Evolutionary conservation across 1,140 invertebrate genomes (phyloP), one percentile per base, ranked within the genome.

Genomic region (Heliconius himera): DNA sequence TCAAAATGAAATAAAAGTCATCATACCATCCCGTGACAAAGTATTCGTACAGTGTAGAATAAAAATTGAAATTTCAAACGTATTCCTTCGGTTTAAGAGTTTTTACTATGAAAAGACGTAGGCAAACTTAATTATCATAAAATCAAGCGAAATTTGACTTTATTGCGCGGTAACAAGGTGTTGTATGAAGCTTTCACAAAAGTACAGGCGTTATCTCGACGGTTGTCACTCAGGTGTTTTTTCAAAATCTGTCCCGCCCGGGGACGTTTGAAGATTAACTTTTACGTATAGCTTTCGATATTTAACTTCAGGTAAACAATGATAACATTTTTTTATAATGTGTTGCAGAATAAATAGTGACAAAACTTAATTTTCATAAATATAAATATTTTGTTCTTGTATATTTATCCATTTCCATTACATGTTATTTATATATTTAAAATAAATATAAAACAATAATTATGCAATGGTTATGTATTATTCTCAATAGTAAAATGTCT

Each of bases 51-150:
- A 26, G 60, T 66, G 60, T 66, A 29, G 60, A 66, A 66, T 66
- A 66, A 66, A 66, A 66, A 66, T 66, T 66, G 60, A 66, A 66
- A 66, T 66, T 66, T 66, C 60, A 66, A 66, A 66, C 60, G 60
- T 66, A 66, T 66, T 66, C 60, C 60, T 66, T 66, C 11, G 60
- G 11, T 29, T 66, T 66, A 66, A 66, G 60, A 26, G 60, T 66
- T 66, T 66, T 66, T 66, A 16, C 22, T 29, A 66, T 29, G 26
- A 29, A 66, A 66, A 26, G 60, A 66, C 26, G 26, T 11, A 13
- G 1, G 11, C 60, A 26, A 66, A 66, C 11, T 66, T 66, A 66
- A 66, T 66, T 26, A 66, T 29, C 60, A 66, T 13, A 26, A 29
- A 66, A 16, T 66, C 11, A 16, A 16, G 60, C 22, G 26, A 66